Evolutionary conservation across 2,797 vertebrate genomes (phyloP).

Genomic region (Alfaro cultratus): DNA sequence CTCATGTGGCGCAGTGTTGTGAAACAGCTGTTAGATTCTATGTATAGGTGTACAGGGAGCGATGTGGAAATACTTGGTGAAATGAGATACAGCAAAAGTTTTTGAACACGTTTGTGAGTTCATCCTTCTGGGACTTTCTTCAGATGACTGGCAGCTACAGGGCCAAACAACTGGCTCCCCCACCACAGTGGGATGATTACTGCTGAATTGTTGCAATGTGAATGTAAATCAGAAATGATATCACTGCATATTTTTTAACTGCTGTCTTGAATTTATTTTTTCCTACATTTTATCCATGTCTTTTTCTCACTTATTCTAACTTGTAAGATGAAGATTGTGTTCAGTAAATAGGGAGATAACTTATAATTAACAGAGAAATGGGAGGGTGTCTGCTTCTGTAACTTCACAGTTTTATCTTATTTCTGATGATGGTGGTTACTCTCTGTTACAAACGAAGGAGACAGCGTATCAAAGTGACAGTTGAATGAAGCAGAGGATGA

Average conservation of each 20-base stretch:
- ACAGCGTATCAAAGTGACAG: not conserved
- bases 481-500: not conserved
- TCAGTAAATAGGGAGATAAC: not conserved
- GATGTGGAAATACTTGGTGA: constrained; percentile 61
- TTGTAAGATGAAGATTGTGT: not conserved
- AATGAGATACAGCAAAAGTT: constrained; percentile 51
- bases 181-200: constrained; percentile 41
- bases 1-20: constrained; percentile 46
- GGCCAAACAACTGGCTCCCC: constrained; percentile 41
- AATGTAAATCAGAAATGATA: constrained; percentile 44
- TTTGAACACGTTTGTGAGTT: constrained; percentile 51
- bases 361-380: not conserved
- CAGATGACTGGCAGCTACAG: constrained; percentile 44
- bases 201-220: constrained; percentile 43
- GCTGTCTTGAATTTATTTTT: constrained; percentile 29
- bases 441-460: not conserved
- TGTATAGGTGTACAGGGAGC: constrained; percentile 52
- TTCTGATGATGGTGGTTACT: not conserved
- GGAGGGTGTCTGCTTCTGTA: not conserved
- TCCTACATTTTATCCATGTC: not conserved
- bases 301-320: not conserved
- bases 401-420: not conserved
- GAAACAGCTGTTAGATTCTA: constrained; percentile 56
- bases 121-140: constrained; percentile 31
- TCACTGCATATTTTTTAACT: constrained; percentile 17